Conservation (phyloP, 2,888 invertebrate species). For the Dynastes maya region DNA sequence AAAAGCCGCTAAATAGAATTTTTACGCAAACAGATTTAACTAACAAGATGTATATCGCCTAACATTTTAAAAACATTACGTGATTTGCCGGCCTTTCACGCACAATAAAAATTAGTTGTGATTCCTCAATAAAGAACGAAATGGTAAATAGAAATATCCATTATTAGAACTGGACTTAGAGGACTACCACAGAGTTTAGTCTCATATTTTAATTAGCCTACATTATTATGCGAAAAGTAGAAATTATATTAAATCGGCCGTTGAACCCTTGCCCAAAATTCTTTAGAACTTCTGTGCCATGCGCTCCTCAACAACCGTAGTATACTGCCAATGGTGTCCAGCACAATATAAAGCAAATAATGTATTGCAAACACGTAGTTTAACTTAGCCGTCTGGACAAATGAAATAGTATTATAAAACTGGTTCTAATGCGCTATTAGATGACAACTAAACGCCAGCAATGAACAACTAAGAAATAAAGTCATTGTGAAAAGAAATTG, state of each 20-base stretch:
- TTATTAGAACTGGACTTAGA: background rate
- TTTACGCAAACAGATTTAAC: background rate
- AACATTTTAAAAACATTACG: background rate
- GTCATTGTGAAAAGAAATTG: too few relatives aligned
- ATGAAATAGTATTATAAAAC: background rate
- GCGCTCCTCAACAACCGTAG: background rate
- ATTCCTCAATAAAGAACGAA: background rate
- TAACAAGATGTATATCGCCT: background rate
- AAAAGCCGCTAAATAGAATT: background rate
- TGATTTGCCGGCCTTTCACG: background rate
- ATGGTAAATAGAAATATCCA: background rate
- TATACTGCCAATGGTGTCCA: conserved; percentile 15
- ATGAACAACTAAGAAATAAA: too few relatives aligned
- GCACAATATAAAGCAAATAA: conserved; percentile 12
- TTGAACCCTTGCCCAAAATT: conserved; percentile 18
- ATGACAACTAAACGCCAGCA: too few relatives aligned
- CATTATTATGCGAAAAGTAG: too few relatives aligned
- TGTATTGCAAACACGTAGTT: background rate
- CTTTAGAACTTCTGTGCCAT: background rate
- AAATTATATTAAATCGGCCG: background rate
- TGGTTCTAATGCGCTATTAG: background rate
- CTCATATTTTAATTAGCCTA: background rate
- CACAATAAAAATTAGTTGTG: background rate
- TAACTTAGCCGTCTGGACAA: background rate
- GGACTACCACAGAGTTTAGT: background rate